phyloP scores from a whole-genome alignment of 2,113 vertebrate species.

The Furnarius figulus region DNA sequence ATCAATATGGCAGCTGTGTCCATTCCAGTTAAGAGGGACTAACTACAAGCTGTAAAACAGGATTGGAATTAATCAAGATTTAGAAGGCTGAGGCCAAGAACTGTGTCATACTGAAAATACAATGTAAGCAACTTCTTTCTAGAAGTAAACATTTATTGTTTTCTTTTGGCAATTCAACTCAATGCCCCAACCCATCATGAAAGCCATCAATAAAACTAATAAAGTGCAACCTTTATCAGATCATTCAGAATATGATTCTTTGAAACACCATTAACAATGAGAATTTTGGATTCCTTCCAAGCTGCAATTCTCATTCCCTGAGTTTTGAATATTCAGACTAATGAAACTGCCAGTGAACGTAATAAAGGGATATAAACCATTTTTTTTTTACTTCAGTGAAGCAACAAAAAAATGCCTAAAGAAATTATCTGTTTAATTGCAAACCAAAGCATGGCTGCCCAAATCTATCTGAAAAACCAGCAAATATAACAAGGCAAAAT shows the following conservation, averaged over 20 bases:
- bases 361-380: slow-evolving; percentile 18
- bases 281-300: neutral
- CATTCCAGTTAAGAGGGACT: slow-evolving; percentile 22
- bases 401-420: slow-evolving; percentile 26
- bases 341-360: slow-evolving; percentile 15
- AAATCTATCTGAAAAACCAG: slow-evolving; percentile 26
- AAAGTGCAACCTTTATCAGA: neutral
- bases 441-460: slow-evolving; percentile 34
- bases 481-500: slow-evolving; percentile 7
- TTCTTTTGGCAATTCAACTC: neutral
- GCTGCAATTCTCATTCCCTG: neutral
- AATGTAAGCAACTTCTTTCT: neutral
- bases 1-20: neutral
- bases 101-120: neutral
- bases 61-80: slow-evolving; percentile 17
- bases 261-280: neutral
- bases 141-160: neutral
- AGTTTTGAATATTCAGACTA: slow-evolving; percentile 34
- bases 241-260: slow-evolving; percentile 3
- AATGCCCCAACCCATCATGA: neutral
- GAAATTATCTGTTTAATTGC: slow-evolving; percentile 57
- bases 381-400: slow-evolving; percentile 41
- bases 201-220: neutral
- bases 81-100: neutral
- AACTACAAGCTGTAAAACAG: neutral